Evolutionary conservation across 2,797 vertebrate species (phyloP), one percentile per base, ranked within the genome.

Genomic region (Falco berigora): DNA sequence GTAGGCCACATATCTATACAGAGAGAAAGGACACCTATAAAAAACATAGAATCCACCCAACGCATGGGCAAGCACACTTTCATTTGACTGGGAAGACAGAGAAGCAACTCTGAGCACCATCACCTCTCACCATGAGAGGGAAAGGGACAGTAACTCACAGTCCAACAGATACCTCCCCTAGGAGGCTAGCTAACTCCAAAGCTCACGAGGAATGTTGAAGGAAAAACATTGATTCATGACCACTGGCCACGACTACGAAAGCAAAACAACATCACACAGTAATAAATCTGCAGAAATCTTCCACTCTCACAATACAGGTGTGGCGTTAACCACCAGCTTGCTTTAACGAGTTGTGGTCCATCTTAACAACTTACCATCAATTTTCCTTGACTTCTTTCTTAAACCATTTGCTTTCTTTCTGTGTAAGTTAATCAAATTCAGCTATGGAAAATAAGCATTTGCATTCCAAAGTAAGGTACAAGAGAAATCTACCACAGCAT

Each of bases 81-180:
- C 40, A 86, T 83, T 73, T 56, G 23, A 81, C 40, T 46, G 28
- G 34, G 28, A 82, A 86, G 49, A 42, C 28, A 40, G 46, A 42
- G 22, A 42, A 69, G 58, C 21, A 49, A 19, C 30, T n/a, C 3
- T 0, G n/a, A 80, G 19, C 36, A 21, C 53, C 16, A 47, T 32
- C 7, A n/a, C 36, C 34, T 55, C 56, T 42, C 40, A 10, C 66
- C 0, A 0, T 0, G 3, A 44, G n/a, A 66, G 28, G 32, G 22
- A 68, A 50, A 64, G 49, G 53, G 40, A 79, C 80, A 64, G 40
- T 49, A 86, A 64, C 19, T 14, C 2, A 1, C 14, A 18, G 52
- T 15, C 30, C 71, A 36, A 42, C 42, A 17, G 42, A 1, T 3
- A 42, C 27, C 24, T 46, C 10, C 53, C 14, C 46, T 22, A 20